Conservation (phyloP, 2,888 invertebrate genomes). For the Arenicola marina region DNA sequence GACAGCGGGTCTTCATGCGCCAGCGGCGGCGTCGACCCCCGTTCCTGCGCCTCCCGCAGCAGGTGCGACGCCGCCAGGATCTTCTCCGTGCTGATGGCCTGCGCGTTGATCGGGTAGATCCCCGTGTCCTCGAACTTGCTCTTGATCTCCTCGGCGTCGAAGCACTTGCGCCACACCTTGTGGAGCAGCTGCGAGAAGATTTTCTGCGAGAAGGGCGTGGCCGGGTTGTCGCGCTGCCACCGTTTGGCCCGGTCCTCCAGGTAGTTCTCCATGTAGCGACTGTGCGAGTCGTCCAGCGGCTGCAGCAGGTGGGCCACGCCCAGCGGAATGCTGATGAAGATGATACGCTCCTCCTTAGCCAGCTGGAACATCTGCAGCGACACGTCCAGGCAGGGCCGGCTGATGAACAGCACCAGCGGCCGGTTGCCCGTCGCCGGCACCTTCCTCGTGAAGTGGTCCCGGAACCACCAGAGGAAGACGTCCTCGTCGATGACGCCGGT, state of each 20-base stretch:
- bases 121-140: constrained; percentile 30
- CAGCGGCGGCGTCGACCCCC: not conserved
- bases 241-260: constrained; percentile 25
- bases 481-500: constrained; percentile 28
- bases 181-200: constrained; percentile 29
- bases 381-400: constrained; percentile 24
- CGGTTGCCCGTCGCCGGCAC: constrained; percentile 6
- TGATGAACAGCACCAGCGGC: constrained; percentile 30
- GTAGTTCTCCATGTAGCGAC: constrained; percentile 14
- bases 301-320: constrained; percentile 31
- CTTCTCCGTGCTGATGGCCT: constrained; percentile 29
- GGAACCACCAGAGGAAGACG: constrained; percentile 35
- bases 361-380: constrained; percentile 31
- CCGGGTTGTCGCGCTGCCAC: constrained; percentile 29
- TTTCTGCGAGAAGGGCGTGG: constrained; percentile 21
- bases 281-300: constrained; percentile 29
- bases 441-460: constrained; percentile 34
- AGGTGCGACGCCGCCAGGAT: constrained; percentile 17
- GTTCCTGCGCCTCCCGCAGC: constrained; percentile 13
- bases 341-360: constrained; percentile 30
- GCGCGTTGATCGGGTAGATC: constrained; percentile 32
- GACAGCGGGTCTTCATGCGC: not conserved
- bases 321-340: constrained; percentile 27
- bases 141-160: constrained; percentile 21
- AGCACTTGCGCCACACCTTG: constrained; percentile 29